Base-by-base conservation (phyloP, 2,888 invertebrate species). In the Linnaemya vulpina region DNA sequence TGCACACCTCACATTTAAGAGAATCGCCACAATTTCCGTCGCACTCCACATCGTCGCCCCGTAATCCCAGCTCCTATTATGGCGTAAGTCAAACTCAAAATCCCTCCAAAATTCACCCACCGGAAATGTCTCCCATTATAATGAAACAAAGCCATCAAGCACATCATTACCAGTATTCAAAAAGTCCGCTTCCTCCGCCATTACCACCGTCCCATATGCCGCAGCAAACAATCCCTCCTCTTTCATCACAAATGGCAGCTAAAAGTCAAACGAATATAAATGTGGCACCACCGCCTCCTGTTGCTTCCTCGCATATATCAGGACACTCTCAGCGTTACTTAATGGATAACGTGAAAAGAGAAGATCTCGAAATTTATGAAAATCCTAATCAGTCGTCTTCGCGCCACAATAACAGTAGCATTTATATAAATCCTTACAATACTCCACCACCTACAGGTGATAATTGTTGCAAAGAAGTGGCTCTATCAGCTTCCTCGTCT, bases 401-500 rank as follows among this genome's bases (percentile, higher is more conserved):
- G 11, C 81, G 81, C 15, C 81, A 49, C 17, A 83, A 86, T 8
- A 81, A 84, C 5, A 87, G 88, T 51, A 88, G 88, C 38, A 86
- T 91, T 4, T 91, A 90, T 83, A 87, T 89, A 58, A 90, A 91
- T 87, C 90, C 91, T 1, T 91, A 90, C 67, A 90, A 88, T 82
- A 84, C 88, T 38, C 86, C 87, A 25, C 86, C 86, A 11, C 86
- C 88, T 15, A 81, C 87, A 1, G 78, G 79, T 13, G 88, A 87
- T 25, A 75, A 77, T 49, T 88, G 86, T 67, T 87, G 87, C 38
- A 87, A 87, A 70, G 87, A 87, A 25, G 76, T 81, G 10, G 51
- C 88, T 9, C 40, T 83, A 71, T 77, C 87, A 1, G 70, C 86
- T 13, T 87, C 88, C 0, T 84, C 87, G 0, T 83, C 88, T 17